Conservation (phyloP, 2,113 vertebrate genomes). For the Castor canadensis region DNA sequence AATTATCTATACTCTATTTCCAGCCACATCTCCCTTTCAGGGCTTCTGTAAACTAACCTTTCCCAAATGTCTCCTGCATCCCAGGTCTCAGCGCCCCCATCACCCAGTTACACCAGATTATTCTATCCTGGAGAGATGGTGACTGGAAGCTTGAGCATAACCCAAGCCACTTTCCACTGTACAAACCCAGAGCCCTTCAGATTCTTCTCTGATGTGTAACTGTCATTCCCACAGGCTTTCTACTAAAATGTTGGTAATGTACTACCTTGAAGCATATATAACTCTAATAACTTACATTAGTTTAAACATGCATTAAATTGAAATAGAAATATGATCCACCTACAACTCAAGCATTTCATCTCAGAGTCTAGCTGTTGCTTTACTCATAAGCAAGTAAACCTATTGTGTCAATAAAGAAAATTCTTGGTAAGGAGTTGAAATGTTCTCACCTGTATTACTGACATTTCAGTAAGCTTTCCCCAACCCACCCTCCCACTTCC, state of each 20-base stretch:
- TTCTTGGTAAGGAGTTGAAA: background rate
- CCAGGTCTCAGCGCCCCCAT: background rate
- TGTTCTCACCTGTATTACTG: background rate
- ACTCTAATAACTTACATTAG: background rate
- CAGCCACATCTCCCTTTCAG: background rate
- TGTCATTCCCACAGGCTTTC: background rate
- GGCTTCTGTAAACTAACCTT: background rate
- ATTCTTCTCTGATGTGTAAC: background rate
- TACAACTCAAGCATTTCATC: background rate
- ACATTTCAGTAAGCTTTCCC: conserved; percentile 13
- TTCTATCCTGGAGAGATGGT: background rate
- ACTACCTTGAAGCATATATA: background rate
- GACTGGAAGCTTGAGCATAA: background rate
- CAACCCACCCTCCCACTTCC: background rate
- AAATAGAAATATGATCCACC: background rate
- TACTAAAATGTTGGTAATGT: background rate
- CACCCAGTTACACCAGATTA: background rate
- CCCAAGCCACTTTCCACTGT: background rate
- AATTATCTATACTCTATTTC: fast-evolving
- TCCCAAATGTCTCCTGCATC: background rate
- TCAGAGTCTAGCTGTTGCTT: background rate
- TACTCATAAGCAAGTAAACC: background rate
- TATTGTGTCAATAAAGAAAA: conserved; percentile 28
- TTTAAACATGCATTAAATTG: background rate
- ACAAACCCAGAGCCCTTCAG: background rate